Evolutionary conservation across 2,888 invertebrate species (phyloP).

Genomic region (Mesorhabditis sp.): DNA sequence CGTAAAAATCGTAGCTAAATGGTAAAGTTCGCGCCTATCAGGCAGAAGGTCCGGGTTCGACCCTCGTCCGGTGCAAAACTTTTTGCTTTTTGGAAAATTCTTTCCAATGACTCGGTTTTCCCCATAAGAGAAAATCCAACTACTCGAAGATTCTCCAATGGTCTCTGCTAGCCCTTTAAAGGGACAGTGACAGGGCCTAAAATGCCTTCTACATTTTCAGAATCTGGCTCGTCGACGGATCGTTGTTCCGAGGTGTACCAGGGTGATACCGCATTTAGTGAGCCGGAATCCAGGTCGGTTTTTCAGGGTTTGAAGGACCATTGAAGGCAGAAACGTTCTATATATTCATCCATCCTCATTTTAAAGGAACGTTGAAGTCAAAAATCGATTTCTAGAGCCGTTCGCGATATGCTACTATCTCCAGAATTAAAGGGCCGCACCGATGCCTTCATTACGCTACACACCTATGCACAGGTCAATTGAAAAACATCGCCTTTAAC

Average conservation of each 20-base stretch:
- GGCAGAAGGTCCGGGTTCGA: slow-evolving; percentile 51
- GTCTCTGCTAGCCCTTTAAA: too few relatives aligned
- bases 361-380: neutral
- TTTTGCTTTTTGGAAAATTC: too few relatives aligned
- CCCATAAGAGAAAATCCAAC: too few relatives aligned
- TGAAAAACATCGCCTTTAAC: too few relatives aligned
- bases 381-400: slow-evolving; percentile 31
- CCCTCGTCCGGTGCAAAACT: neutral
- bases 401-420: slow-evolving; percentile 49
- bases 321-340: neutral
- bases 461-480: slow-evolving; percentile 42
- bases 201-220: slow-evolving; percentile 11
- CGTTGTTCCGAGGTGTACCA: slow-evolving; percentile 56
- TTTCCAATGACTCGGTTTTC: slow-evolving; percentile 17
- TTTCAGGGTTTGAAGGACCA: neutral
- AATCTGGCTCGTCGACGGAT: slow-evolving; percentile 48
- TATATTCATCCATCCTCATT: neutral
- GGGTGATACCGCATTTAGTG: slow-evolving; percentile 51
- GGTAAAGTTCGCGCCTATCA: neutral
- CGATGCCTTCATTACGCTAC: slow-evolving; percentile 57
- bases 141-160: slow-evolving; percentile 15
- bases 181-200: too few relatives aligned
- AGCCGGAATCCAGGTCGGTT: slow-evolving; percentile 43
- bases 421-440: slow-evolving; percentile 45
- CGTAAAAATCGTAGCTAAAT: neutral